phyloP scores from a whole-genome alignment of 2,113 vertebrate genomes.

The Mus spicilegus region DNA sequence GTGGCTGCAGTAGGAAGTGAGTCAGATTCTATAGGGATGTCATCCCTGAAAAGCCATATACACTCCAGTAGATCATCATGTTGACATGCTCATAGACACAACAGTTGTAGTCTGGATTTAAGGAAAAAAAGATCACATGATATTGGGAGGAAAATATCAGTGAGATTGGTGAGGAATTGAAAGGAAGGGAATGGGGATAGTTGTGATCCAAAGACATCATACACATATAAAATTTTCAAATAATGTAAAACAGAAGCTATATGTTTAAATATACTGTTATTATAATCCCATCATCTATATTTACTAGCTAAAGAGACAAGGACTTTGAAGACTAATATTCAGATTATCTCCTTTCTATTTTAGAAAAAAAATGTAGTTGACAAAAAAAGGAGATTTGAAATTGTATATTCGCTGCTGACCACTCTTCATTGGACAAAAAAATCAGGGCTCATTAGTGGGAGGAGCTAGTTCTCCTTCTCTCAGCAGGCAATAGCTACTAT shows the following conservation, averaged over 20 bases:
- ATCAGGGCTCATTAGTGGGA: background rate
- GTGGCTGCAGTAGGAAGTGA: background rate
- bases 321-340: background rate
- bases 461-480: background rate
- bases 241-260: background rate
- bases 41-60: background rate
- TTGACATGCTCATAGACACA: no score
- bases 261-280: background rate
- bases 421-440: background rate
- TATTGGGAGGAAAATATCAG: background rate
- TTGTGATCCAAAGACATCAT: no score
- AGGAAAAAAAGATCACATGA: background rate
- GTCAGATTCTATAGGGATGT: background rate
- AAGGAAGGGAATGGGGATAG: background rate
- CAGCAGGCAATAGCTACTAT: background rate
- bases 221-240: background rate
- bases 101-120: background rate
- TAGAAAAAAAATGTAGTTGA: background rate
- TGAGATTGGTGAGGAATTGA: background rate
- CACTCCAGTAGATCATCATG: background rate
- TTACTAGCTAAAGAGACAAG: slow-evolving; percentile 36
- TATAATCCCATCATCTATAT: background rate
- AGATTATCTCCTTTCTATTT: background rate
- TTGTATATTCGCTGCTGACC: background rate
- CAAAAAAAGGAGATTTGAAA: background rate